Base-by-base conservation (phyloP, 2,797 vertebrate species). In the Streptopelia turtur region DNA sequence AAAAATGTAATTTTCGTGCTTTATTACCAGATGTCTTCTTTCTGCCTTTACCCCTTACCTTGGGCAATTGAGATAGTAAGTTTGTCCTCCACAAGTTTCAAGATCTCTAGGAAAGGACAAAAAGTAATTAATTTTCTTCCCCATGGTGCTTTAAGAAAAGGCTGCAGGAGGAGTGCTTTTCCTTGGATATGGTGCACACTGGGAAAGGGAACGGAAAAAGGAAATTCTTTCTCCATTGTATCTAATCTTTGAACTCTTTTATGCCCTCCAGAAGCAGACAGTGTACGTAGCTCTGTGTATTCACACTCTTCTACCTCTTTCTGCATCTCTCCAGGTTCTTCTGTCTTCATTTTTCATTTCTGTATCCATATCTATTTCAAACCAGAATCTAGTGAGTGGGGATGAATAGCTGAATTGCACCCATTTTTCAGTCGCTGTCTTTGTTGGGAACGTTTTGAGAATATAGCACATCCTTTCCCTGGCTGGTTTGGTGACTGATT, bases 1-100 rank as follows among this genome's bases (percentile, higher is more conserved):
- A 21, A 25, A 53, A 9, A 0, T 0, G 0, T 52, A 3, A 11
- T 47, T 39, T 31, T 55, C 7, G 6, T 31, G 9, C 64, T 80
- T 60, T 91, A 4, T 80, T 88, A 25, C 1, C 37, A 75, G 0
- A 12, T 65, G 11, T 65, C 7, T 56, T 83, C 30, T 57, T 70
- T 86, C 11, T 3, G 25, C 16, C 21, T 84, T 90, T 61, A 31
- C 9, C 11, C 7, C 22, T 76, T 13, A 69, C 9, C 6, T 18
- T 39, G 16, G 16, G 20, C 13, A 65, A 71, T 75, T 74, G 17
- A 60, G 18, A 24, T 31, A 18, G 12, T 28, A 39, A 5, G 5
- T 65, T 53, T 86, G 17, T 66, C 43, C 66, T 81, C n/a, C 13
- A 57, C 10, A 61, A 24, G 9, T 82, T 92, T 87, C n/a, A 66